phyloP scores from a whole-genome alignment of 2,888 invertebrate genomes.

The Pseudococcus jackbeardsleyi region DNA sequence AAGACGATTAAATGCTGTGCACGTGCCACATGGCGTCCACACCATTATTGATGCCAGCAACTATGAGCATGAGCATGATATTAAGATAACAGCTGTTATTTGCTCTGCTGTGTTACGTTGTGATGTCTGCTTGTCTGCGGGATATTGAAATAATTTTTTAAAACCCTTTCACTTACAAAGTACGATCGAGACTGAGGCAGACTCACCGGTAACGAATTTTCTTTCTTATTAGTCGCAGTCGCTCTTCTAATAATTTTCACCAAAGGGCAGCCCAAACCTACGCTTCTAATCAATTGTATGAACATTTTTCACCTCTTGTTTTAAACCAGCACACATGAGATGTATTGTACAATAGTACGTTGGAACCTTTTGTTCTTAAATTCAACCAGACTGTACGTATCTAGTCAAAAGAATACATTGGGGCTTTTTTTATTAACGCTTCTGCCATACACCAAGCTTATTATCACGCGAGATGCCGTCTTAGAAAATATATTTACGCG shows the following conservation, averaged over 20 bases:
- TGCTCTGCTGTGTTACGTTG: slow-evolving; percentile 40
- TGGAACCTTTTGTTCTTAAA: slow-evolving; percentile 13
- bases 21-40: slow-evolving; percentile 51
- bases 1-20: slow-evolving; percentile 44
- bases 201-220: slow-evolving; percentile 28
- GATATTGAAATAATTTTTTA: slow-evolving; percentile 26
- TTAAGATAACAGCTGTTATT: slow-evolving; percentile 52
- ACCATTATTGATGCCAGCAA: slow-evolving; percentile 2
- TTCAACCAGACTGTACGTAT: slow-evolving; percentile 3
- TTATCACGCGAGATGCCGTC: background rate
- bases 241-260: background rate
- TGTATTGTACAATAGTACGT: slow-evolving; percentile 25
- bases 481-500: background rate
- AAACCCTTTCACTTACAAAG: background rate
- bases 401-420: background rate
- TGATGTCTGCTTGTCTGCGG: slow-evolving; percentile 40
- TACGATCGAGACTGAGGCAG: background rate
- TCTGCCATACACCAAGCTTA: background rate
- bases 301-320: slow-evolving; percentile 2
- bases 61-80: background rate
- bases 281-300: slow-evolving; percentile 24
- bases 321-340: background rate
- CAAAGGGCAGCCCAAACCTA: background rate
- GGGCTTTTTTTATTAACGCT: background rate
- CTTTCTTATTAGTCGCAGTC: background rate